Base-by-base conservation (phyloP, 2,888 invertebrate species). In the Tryphoninae sp. region DNA sequence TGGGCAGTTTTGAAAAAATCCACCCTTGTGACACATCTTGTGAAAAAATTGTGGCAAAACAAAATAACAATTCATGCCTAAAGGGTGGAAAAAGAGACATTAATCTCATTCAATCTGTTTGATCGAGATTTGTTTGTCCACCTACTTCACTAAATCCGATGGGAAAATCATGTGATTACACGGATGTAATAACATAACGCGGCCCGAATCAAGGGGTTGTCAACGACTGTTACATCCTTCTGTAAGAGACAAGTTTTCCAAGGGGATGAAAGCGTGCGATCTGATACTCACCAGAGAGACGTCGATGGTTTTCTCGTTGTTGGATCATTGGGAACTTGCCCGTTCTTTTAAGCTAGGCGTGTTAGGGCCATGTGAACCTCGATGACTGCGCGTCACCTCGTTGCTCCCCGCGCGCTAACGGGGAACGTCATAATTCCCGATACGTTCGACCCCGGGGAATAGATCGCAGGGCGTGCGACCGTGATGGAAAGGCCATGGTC, bases 371-470 rank as follows among this genome's bases (percentile, higher is more conserved):
- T 87, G 86, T 84, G 87, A 88, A 80, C 84, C 58, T 42, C 78
- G 80, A 78, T 87, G 86, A 88, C 87, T 87, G 85, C 80, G 83
- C 86, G 86, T 90, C 89, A 90, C 90, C 88, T 89, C 84, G 78
- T 80, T 79, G 75, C 69, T 84, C 69, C 68, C 68, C 72, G 72
- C 82, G 69, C 58, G 80, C 75, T 80, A 84, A 82, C 79, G 80
- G 74, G 62, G 64, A 84, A 83, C 75, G 58, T 83, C 74, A 83
- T 84, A 80, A 85, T 84, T 84, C 84, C 78, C 85, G 65, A 78
- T 77, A 82, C 78, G 84, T 55, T 64, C 59, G 55, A 67, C 84
- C 65, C 83, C 19, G 53, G 85, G 83, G 85, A 84, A 73, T 83
- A 71, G 13, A 74, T 58, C 68, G 65, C 64, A 8, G 82, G 81